A percentile compares a stretch with the other conserved stretches of the same genome.
phyloP scores from a whole-genome alignment of 2,113 vertebrate species.

The Nycticebus coucang region DNA sequence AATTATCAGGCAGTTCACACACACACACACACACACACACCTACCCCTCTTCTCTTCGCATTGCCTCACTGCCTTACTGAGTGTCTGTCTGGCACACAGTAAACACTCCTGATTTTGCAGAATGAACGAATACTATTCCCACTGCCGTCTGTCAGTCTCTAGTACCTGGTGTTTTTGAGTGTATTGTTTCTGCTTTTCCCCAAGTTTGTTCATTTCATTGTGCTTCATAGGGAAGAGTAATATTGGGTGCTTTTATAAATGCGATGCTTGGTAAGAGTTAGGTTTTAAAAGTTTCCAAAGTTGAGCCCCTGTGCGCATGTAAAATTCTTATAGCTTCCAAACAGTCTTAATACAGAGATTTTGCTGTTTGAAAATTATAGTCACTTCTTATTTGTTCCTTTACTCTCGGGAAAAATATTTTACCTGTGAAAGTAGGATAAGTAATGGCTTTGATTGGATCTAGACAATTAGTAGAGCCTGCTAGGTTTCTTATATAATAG shows the following conservation, averaged over 20 bases:
- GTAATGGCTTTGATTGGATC: slow-evolving; percentile 78
- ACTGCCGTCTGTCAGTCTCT: not conserved
- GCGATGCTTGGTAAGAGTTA: slow-evolving; percentile 58
- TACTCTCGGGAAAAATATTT: slow-evolving; percentile 73
- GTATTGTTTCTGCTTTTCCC: slow-evolving; percentile 48
- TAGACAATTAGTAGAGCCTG: slow-evolving; percentile 82
- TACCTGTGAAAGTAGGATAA: slow-evolving; percentile 75
- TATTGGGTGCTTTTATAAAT: slow-evolving; percentile 52
- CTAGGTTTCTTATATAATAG: slow-evolving; percentile 75
- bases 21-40: not conserved
- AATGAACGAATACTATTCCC: not conserved
- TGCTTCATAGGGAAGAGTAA: slow-evolving; percentile 48
- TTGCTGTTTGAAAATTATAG: slow-evolving; percentile 64
- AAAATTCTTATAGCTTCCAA: slow-evolving; percentile 48
- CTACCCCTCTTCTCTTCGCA: not conserved
- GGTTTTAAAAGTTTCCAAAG: slow-evolving; percentile 65
- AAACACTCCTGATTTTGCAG: not conserved
- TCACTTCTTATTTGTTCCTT: slow-evolving; percentile 55
- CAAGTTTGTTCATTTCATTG: slow-evolving; percentile 54
- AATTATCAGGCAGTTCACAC: not conserved
- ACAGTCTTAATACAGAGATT: slow-evolving; percentile 64
- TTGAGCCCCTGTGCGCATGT: slow-evolving; percentile 47
- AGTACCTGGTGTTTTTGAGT: slow-evolving; percentile 53
- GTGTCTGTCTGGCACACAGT: not conserved
- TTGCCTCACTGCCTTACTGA: not conserved